Percentiles rank a stretch among this genome's conserved stretches.
Evolutionary conservation across 2,113 vertebrate species (phyloP).

Genomic region (Pleuronectes platessa): DNA sequence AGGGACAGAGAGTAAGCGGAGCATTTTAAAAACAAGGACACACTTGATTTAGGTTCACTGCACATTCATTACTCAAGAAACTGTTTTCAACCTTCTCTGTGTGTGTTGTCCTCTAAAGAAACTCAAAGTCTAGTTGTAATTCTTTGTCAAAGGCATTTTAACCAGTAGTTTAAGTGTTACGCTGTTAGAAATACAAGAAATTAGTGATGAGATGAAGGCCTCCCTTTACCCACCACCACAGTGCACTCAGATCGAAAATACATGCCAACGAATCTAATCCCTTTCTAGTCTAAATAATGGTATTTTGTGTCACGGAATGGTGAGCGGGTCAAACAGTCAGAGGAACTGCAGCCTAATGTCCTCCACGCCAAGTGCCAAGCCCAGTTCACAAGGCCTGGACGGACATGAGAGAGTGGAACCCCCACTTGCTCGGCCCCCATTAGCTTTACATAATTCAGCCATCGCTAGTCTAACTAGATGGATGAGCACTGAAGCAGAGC

Average conservation of each 20-base stretch:
- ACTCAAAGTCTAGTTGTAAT: background rate
- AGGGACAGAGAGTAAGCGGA: background rate
- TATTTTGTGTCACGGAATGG: constrained; percentile 13
- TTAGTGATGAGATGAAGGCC: too few species aligned
- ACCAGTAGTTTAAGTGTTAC: background rate
- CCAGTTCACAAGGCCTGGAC: constrained; percentile 45
- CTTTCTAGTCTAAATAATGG: background rate
- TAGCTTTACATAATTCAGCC: constrained; percentile 74
- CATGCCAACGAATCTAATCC: background rate
- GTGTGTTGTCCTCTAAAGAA: background rate
- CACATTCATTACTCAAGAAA: background rate
- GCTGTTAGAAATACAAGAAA: background rate
- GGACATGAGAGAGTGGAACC: constrained; percentile 29
- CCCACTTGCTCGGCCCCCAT: constrained; percentile 50
- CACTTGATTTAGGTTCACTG: background rate
- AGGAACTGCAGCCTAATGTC: constrained; percentile 28
- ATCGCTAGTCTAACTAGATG: constrained; percentile 57
- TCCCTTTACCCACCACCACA: background rate
- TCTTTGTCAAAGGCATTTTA: background rate
- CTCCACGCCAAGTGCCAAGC: constrained; percentile 17
- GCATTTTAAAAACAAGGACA: background rate
- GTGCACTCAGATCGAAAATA: too few species aligned
- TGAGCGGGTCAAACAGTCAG: constrained; percentile 28
- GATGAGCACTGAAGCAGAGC: constrained; percentile 34
- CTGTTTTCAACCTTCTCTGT: too few species aligned